Evolutionary conservation across 2,888 invertebrate species (phyloP).

Genomic region (Drosophila phalerata): DNA sequence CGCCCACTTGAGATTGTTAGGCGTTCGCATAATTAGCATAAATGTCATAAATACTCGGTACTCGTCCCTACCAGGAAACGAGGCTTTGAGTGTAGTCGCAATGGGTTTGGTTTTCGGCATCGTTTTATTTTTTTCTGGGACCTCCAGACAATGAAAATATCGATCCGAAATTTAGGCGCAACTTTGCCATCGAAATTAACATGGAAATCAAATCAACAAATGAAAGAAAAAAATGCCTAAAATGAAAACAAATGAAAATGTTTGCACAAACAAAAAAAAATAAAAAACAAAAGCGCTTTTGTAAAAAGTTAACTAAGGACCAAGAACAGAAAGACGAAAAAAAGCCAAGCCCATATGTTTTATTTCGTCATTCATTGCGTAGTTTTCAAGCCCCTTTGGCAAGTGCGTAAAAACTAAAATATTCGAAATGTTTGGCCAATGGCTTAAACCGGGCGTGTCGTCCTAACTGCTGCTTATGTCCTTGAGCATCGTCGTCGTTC

Average conservation of each 20-base stretch:
- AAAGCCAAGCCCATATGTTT: constrained; percentile 4
- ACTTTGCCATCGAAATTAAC: constrained; percentile 65
- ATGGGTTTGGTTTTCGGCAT: constrained; percentile 36
- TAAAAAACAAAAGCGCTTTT: constrained; percentile 21
- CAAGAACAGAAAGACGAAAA: not conserved
- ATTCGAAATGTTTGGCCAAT: constrained; percentile 10
- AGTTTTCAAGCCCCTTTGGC: constrained; percentile 9
- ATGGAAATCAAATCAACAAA: constrained; percentile 74
- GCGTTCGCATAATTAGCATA: constrained; percentile 73
- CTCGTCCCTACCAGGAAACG: constrained; percentile 33
- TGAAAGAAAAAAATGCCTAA: constrained; percentile 29
- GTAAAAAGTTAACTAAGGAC: constrained; percentile 29
- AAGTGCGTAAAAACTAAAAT: constrained; percentile 34
- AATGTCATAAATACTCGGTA: constrained; percentile 65
- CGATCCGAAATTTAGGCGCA: constrained; percentile 57
- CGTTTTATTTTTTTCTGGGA: constrained; percentile 16
- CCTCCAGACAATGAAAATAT: constrained; percentile 38
- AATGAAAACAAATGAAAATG: constrained; percentile 62
- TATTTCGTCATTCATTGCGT: constrained; percentile 32
- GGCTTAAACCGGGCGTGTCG: constrained; percentile 18
- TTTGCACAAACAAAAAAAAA: constrained; percentile 49
- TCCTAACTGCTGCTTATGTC: constrained; percentile 38
- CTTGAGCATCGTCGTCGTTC: constrained; percentile 42
- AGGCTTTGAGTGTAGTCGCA: constrained; percentile 39
- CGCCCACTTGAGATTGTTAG: constrained; percentile 24